These are phyloP conservation scores for Idaea biselata DNA, from an alignment of 2,888 invertebrate genomes.

Conservation along the genomic window DNA sequence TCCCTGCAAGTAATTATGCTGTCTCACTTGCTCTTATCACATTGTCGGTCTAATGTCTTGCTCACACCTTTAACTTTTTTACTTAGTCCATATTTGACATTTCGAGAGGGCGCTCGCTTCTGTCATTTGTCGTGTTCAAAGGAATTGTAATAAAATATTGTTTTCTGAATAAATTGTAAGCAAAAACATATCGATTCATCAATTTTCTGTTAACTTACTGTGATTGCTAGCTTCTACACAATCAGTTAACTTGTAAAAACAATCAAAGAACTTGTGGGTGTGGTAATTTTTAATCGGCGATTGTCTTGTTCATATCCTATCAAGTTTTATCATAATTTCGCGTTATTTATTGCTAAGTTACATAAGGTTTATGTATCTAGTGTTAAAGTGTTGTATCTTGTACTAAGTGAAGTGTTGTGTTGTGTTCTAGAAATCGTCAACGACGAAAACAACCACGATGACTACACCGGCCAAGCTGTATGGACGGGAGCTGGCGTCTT, in stretches of 20 bases:
- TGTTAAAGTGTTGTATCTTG: conserved; percentile 14
- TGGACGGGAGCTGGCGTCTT: conserved; percentile 93
- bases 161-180: conserved; percentile 43
- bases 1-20: conserved; percentile 36
- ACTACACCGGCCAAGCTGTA: conserved; percentile 94
- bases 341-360: conserved; percentile 33
- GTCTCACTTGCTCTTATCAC: conserved; percentile 42
- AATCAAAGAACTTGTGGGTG: conserved; percentile 60
- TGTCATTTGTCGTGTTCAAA: conserved; percentile 28
- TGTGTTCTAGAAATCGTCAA: conserved; percentile 90
- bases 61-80: conserved; percentile 39
- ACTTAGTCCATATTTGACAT: conserved; percentile 66
- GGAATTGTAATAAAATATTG: conserved; percentile 24
- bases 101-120: conserved; percentile 50
- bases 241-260: conserved; percentile 10
- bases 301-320: conserved; percentile 45
- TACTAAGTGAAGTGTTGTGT: conserved; percentile 38
- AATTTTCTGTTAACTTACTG: background rate
- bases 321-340: conserved; percentile 54
- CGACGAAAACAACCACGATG: conserved; percentile 93
- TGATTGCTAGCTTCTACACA: background rate
- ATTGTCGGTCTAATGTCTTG: conserved; percentile 34
- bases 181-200: conserved; percentile 13
- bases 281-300: conserved; percentile 53
- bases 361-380: conserved; percentile 30